Evolutionary conservation across 2,888 invertebrate genomes (phyloP), one percentile per base, ranked within the genome.

Genomic region (Agrochola litura): DNA sequence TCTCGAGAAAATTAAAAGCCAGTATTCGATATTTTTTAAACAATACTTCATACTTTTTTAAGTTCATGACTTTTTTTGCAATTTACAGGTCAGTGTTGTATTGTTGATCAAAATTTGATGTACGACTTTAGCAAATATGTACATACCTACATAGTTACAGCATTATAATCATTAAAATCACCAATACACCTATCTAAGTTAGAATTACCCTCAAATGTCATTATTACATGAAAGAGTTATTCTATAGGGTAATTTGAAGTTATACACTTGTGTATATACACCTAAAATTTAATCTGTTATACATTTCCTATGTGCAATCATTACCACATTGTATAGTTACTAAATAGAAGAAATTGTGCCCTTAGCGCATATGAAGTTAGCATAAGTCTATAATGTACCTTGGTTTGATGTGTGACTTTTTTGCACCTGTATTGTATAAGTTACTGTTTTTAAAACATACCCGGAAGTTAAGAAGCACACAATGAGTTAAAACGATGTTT

Each of bases 311-410:
- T n/a, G 19, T 60, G 10, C 43, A 65, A 60, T 52, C 25, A 65
- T 37, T 66, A 61, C 16, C 54, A 76, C 12, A 66, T 61, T 76
- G 43, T 61, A 58, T 58, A 70, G 22, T 64, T 68, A 46, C 43
- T 73, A 46, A 41, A 46, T 76, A 70, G 66, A 52, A 19, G 56
- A 76, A 58, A 58, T 71, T 60, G 46, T 64, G 58, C 58, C 37
- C 41, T 70, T 10, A 49, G 9, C n/a, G 16, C 41, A 54, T 65
- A 46, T 66, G n/a, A 64, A 63, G 25, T 67, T 60, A 37, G 46
- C n/a, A n/a, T 81, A 60, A 9, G 37, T 19, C 0, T 19, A 6
- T 19, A 52, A 19, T 52, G 52, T 52, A 54, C 60, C 6, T 37
- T 37, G 52, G 25, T 60, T 63, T 54, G 22, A 41, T 63, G 37